phyloP scores from a whole-genome alignment of 1,140 invertebrate species.

The Mercenaria mercenaria region DNA sequence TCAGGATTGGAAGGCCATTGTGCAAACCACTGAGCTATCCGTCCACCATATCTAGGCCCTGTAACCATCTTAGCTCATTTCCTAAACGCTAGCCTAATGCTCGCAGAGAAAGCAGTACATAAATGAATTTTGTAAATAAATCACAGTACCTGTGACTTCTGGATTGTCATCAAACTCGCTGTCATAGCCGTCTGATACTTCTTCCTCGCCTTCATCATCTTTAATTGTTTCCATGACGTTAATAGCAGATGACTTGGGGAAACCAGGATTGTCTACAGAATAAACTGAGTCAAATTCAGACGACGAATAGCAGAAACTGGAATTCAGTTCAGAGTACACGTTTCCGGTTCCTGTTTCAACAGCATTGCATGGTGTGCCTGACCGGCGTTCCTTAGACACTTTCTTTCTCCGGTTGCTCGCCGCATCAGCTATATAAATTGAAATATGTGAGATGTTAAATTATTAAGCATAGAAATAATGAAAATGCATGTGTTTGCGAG shows the following conservation, averaged over 20 bases:
- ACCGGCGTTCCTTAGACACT: neutral
- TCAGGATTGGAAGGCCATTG: too few species aligned
- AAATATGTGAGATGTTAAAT: too few species aligned
- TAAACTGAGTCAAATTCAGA: conserved; percentile 47
- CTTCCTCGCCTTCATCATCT: neutral
- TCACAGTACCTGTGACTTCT: conserved; percentile 20
- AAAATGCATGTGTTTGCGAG: neutral
- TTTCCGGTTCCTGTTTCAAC: conserved; percentile 18
- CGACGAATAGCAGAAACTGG: neutral
- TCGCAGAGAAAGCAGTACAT: too few species aligned
- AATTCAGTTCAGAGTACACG: conserved; percentile 43
- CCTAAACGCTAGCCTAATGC: too few species aligned
- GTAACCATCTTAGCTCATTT: too few species aligned
- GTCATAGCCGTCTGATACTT: neutral
- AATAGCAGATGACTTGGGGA: neutral
- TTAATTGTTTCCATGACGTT: neutral
- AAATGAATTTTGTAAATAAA: too few species aligned
- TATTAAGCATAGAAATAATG: neutral
- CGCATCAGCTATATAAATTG: neutral
- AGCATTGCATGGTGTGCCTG: neutral
- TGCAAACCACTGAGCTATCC: too few species aligned
- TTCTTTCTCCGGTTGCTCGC: conserved; percentile 19
- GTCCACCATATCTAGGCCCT: too few species aligned
- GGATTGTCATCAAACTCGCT: conserved; percentile 23
- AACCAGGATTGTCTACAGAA: conserved; percentile 2